Evolutionary conservation across 2,888 invertebrate genomes (phyloP).

Genomic region (Epinotia demarniana): DNA sequence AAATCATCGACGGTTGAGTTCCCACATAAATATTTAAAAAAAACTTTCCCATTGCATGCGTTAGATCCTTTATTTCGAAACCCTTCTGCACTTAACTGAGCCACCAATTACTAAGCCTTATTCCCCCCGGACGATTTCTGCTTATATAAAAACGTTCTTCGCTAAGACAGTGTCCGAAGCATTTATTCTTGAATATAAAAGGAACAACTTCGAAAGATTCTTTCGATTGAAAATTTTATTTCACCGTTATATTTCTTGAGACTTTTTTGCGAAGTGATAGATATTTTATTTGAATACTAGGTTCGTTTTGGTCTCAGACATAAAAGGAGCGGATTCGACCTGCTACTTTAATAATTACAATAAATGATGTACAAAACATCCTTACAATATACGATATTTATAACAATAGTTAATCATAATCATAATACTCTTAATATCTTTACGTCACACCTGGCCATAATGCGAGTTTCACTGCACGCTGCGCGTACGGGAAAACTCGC

Average conservation of each 20-base stretch:
- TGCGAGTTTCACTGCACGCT: no score
- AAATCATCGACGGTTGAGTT: no score
- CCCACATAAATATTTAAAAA: no score
- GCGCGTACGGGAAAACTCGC: no score
- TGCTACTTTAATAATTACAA: no score
- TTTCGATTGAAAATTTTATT: conserved; percentile 20
- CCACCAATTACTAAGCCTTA: conserved; percentile 8
- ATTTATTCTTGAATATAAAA: conserved; percentile 31
- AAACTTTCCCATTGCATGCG: no score
- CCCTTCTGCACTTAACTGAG: conserved; percentile 1
- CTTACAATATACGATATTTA: no score
- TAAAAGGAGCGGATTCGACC: conserved; percentile 22
- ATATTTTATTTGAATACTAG: conserved; percentile 38
- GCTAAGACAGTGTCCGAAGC: conserved; percentile 25
- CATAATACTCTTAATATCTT: no score
- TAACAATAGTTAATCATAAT: no score
- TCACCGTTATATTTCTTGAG: conserved; percentile 4
- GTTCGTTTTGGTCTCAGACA: conserved; percentile 36
- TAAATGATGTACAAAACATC: no score
- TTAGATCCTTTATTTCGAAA: not conserved
- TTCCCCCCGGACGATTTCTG: conserved; percentile 19
- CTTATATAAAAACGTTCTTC: conserved; percentile 25
- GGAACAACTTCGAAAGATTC: conserved; percentile 33
- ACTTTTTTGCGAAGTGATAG: conserved; percentile 39
- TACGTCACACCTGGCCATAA: no score